Conservation (phyloP, 2,888 invertebrate genomes). For the Marronus borbonicus region DNA sequence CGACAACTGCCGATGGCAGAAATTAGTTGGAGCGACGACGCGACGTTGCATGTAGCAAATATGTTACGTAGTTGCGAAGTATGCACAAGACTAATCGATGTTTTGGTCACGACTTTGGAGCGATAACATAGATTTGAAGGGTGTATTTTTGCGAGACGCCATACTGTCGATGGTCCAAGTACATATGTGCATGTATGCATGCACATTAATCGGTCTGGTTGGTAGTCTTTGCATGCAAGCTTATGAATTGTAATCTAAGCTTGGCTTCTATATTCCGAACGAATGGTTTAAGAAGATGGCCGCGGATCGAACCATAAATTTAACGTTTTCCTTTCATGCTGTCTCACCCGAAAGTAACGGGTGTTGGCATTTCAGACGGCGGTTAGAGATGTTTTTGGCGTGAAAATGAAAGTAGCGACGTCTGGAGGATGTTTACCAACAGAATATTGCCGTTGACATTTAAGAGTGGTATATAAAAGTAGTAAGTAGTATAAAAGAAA, state of each 20-base stretch:
- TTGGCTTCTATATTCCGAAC: neutral
- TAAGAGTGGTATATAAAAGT: too few relatives aligned
- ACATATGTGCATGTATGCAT: neutral
- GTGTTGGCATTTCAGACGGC: neutral
- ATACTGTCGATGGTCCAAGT: conserved; percentile 10
- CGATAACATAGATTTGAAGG: conserved; percentile 12
- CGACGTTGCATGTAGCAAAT: conserved; percentile 15
- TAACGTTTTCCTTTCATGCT: conserved; percentile 8
- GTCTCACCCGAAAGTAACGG: neutral
- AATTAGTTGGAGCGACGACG: conserved; percentile 13
- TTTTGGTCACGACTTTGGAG: conserved; percentile 22
- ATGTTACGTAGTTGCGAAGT: conserved; percentile 2
- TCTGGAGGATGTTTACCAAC: too few relatives aligned
- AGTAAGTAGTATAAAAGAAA: too few relatives aligned
- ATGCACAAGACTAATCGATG: conserved; percentile 21
- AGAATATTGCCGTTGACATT: too few relatives aligned
- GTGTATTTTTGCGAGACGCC: conserved; percentile 17
- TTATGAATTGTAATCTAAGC: conserved; percentile 27
- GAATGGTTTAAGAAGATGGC: conserved; percentile 11
- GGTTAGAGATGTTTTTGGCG: neutral
- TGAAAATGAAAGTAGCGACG: too few relatives aligned
- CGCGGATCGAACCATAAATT: conserved; percentile 6
- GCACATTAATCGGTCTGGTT: neutral
- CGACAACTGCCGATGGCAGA: neutral
- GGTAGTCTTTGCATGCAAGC: conserved; percentile 14